Evolutionary conservation across 2,888 invertebrate genomes (phyloP), one percentile per base, ranked within the genome.

Genomic region (Spisula subtruncata): DNA sequence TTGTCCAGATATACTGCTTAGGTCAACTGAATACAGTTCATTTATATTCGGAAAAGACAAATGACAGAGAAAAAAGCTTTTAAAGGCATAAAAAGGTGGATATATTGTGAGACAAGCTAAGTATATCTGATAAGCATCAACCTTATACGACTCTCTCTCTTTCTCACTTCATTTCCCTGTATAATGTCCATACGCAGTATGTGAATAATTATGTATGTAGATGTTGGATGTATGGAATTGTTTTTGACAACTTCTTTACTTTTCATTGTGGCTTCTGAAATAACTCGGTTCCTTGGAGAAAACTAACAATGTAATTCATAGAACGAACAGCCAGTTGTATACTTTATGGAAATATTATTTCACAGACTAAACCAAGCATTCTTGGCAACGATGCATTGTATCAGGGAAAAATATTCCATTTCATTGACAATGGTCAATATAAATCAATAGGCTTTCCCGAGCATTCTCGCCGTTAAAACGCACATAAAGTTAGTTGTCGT

Each of bases 191-290:
- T 66, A 66, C n/a, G 25, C 25, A n/a, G 6, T n/a, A 66, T 75
- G 35, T 75, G 75, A 75, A 35, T 75, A 75, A 75, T 75, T 32
- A 14, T 75, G 75, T 75, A 32, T 75, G 75, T 75, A 75, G 29
- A 75, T 75, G 32, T 32, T 35, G 35, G 20, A 32, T 75, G 35
- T 75, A 75, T 75, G 35, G 75, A 75, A 75, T 75, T 75, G 75
- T 75, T 75, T 18, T 32, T 75, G 75, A 75, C 75, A 75, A 35
- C 75, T 75, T 75, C 75, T 75, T 35, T 35, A 32, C 60, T 66
- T 66, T 66, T 25, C 60, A 66, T 66, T 66, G 60, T 66, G 60
- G 60, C 60, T 66, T n/a, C 60, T 66, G 60, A 10, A n/a, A 66
- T 66, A 66, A 25, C 60, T 66, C n/a, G 20, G 60, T 25, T 66